Evolutionary conservation across 2,113 vertebrate genomes (phyloP), one percentile per base, ranked within the genome.

Genomic region (Eptatretus burgeri): DNA sequence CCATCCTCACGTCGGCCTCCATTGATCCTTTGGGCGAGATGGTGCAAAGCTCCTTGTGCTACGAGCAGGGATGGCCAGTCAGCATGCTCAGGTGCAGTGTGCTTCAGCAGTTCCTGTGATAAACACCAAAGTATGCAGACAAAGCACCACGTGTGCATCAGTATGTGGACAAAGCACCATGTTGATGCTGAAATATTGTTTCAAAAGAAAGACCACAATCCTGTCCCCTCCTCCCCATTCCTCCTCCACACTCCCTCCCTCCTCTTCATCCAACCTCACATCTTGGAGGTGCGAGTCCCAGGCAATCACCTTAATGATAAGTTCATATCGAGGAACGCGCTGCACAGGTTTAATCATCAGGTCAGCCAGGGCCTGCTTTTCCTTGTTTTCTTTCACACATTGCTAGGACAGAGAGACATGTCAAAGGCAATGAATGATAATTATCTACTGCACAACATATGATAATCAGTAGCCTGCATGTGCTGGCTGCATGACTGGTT

Each of bases 361-460:
- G 56, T 60, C 56, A 60, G 56, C 56, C 56, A 60, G 56, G 56
- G 56, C 56, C 19, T 60, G 56, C 56, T 60, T 60, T 20, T 60
- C 56, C 56, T 20, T n/a, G 56, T 60, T 60, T 20, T 60, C 56
- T 20, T 12, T n/a, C 56, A 60, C 19, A 12, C 56, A 60, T 60
- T 60, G 56, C 56, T 60, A 12, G 12, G 56, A 60, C 27, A 41
- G 27, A 41, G 27, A 5, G 27, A 41, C 27, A 41, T 7, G 27
- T 41, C 27, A 41, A 41, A 41, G 27, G 27, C 27, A 41, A 41
- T 41, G 27, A 41, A 41, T 41, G 27, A 41, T 41, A 3, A 41
- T 41, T 7, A 41, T 41, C 3, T 41, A 41, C 27, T 41, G 27
- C 27, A 41, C 7, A 41, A 41, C 7, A 41, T 5, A 41, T 41